phyloP scores from a whole-genome alignment of 2,888 invertebrate genomes.

The Priocnemis perturbator region DNA sequence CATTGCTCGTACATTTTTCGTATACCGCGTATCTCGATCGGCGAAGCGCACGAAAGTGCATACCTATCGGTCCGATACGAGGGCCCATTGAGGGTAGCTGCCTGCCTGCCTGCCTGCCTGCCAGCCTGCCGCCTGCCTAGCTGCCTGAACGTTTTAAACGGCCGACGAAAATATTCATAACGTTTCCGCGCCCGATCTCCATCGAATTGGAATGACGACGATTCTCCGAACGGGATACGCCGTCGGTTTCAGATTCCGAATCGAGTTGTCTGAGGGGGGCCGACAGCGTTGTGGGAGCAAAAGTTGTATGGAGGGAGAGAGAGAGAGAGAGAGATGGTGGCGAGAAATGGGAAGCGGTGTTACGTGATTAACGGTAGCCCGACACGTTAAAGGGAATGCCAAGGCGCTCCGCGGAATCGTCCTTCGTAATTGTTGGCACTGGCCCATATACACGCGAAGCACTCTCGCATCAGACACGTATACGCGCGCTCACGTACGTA shows the following conservation, averaged over 20 bases:
- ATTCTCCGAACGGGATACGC: conserved; percentile 7
- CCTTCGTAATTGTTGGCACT: conserved; percentile 56
- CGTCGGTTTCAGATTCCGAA: conserved; percentile 1
- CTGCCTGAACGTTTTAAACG: no score
- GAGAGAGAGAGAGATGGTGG: conserved; percentile 2
- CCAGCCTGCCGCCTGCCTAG: no score
- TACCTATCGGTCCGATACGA: no score
- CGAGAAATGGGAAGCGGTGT: conserved; percentile 20
- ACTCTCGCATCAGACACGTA: no score
- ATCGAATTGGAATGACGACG: conserved; percentile 22
- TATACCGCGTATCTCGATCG: no score
- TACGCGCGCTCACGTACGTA: conserved; percentile 21
- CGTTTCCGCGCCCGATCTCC: neutral
- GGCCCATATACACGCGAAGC: conserved; percentile 42
- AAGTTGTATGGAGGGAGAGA: neutral
- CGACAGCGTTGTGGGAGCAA: no score
- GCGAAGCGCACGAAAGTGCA: no score
- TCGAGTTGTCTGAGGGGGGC: no score
- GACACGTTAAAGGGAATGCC: conserved; percentile 55
- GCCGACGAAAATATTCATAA: no score
- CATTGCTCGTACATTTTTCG: no score
- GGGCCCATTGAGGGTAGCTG: no score
- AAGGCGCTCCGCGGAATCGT: conserved; percentile 45
- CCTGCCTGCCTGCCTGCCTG: no score
- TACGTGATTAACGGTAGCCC: conserved; percentile 63